Evolutionary conservation across 2,888 invertebrate genomes (phyloP).

Genomic region (Himalopsyche kuldschensis): DNA sequence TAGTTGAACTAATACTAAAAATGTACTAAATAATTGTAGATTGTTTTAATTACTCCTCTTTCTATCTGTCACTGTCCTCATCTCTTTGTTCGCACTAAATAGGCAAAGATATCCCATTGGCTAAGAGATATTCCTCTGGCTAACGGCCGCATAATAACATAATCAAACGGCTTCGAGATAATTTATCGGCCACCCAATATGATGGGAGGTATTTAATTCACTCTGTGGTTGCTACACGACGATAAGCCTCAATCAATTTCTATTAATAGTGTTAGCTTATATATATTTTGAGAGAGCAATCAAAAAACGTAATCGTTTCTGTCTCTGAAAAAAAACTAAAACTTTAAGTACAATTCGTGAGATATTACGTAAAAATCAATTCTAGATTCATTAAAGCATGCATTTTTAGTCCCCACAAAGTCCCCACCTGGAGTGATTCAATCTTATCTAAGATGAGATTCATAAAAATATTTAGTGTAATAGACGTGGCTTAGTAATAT

Average conservation of each 20-base stretch:
- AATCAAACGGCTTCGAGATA: conserved; percentile 16
- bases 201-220: neutral
- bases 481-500: no score
- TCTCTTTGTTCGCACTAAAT: neutral
- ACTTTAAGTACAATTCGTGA: neutral
- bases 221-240: neutral
- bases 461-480: no score
- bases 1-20: no score
- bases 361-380: no score
- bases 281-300: no score
- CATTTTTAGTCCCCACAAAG: no score
- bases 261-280: no score
- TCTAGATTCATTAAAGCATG: no score
- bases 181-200: conserved; percentile 20
- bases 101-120: neutral
- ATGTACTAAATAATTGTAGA: neutral
- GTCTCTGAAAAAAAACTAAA: no score
- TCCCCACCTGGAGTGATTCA: no score
- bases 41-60: neutral
- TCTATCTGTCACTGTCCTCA: neutral
- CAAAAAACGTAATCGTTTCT: no score
- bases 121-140: neutral
- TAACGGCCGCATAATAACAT: conserved; percentile 13
- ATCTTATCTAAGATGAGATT: no score
- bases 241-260: neutral